phyloP scores from a whole-genome alignment of 2,113 vertebrate genomes.

The Numida meleagris region DNA sequence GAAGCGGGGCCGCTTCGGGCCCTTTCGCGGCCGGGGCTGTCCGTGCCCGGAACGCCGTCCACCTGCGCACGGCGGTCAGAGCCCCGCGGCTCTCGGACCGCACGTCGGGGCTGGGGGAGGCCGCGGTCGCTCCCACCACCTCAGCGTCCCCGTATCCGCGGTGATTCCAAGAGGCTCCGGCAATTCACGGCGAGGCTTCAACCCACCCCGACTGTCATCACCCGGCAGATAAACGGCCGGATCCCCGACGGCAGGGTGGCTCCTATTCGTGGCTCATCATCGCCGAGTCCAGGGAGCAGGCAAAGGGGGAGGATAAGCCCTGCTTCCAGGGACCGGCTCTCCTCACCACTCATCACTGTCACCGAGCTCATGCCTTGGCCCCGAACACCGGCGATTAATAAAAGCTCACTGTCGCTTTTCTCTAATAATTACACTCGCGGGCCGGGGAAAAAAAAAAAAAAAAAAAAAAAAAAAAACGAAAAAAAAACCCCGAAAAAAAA shows the following conservation, averaged over 20 bases:
- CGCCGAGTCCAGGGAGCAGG: conserved; percentile 47
- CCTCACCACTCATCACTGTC: conserved; percentile 71
- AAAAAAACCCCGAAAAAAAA: neutral
- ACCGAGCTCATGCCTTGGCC: conserved; percentile 43
- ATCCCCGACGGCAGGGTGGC: conserved; percentile 72
- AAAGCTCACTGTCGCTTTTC: conserved; percentile 35
- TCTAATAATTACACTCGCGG: neutral
- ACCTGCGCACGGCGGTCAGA: neutral
- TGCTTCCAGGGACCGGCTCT: conserved; percentile 64
- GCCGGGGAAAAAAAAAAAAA: neutral
- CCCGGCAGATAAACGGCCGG: conserved; percentile 78
- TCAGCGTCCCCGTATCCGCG: neutral
- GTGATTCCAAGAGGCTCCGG: conserved; percentile 68
- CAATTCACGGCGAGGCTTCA: conserved; percentile 72
- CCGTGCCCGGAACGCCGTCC: neutral
- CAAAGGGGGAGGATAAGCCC: conserved; percentile 64
- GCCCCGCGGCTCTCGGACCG: neutral
- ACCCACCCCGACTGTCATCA: conserved; percentile 69
- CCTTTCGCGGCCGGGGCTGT: neutral
- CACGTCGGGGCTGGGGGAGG: neutral
- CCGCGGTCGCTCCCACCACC: neutral
- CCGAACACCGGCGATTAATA: conserved; percentile 48
- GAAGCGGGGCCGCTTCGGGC: neutral
- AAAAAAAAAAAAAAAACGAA: too few species aligned
- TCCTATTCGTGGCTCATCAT: conserved; percentile 65